phyloP scores from a whole-genome alignment of 2,113 vertebrate genomes.

The Rhabdomys dilectus region DNA sequence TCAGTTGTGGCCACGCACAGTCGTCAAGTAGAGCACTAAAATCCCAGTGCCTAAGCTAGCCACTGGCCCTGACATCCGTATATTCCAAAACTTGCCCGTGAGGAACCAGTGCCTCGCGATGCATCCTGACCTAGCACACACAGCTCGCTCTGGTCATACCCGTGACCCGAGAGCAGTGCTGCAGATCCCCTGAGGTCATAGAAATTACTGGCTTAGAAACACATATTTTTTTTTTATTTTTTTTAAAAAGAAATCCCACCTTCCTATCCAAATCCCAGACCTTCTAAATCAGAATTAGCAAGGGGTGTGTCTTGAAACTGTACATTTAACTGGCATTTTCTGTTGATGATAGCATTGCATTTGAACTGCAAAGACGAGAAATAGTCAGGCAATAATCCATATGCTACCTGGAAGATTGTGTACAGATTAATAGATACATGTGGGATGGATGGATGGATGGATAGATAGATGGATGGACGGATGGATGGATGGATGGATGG shows the following conservation, averaged over 20 bases:
- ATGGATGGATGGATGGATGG: not conserved
- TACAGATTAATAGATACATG: not conserved
- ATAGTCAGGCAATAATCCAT: not conserved
- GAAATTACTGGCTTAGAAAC: not conserved
- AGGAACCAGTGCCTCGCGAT: not conserved
- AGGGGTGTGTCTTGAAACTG: not conserved
- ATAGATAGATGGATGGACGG: not conserved
- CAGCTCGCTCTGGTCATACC: not conserved
- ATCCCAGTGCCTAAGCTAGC: not conserved
- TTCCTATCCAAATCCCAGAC: not conserved
- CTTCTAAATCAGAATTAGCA: not conserved
- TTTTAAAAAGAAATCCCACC: not conserved
- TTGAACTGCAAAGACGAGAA: not conserved
- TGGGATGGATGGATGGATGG: not conserved
- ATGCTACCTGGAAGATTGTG: not conserved
- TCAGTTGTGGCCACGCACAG: not conserved
- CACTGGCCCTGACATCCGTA: not conserved
- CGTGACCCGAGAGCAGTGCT: not conserved
- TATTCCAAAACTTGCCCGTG: not conserved
- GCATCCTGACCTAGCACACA: not conserved
- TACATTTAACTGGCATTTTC: not conserved
- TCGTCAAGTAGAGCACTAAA: not conserved
- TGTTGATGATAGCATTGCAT: conserved; percentile 1
- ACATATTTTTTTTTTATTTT: not conserved
- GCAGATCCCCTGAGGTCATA: not conserved